These are phyloP conservation scores for Apostichopus japonicus DNA, from an alignment of 35 echinoderm and acorn worm genomes.

Conservation along the genomic window DNA sequence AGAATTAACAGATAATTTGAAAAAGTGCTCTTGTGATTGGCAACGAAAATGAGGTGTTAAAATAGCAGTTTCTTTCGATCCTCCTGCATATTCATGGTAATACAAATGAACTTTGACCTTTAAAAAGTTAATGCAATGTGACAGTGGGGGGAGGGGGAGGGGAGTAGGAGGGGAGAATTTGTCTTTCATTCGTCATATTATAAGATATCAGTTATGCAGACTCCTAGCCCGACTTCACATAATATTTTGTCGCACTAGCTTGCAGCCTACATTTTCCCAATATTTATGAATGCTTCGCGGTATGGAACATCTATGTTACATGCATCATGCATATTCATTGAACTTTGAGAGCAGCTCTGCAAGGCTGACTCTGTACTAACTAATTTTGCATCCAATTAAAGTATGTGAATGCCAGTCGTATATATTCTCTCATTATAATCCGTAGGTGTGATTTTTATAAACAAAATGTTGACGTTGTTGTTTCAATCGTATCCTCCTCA, in stretches of 20 bases:
- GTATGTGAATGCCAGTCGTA: background rate
- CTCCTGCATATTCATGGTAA: no score
- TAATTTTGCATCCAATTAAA: conserved; percentile 1
- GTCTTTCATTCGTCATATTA: no score
- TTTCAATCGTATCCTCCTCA: background rate
- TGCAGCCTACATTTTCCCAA: background rate
- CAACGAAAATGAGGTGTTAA: no score
- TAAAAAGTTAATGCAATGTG: no score
- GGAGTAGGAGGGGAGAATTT: no score
- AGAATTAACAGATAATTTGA: no score
- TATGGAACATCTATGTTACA: background rate
- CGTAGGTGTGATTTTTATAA: background rate
- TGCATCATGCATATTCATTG: background rate
- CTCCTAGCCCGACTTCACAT: background rate
- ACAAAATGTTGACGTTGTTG: background rate
- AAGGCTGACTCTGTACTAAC: background rate
- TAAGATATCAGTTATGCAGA: background rate
- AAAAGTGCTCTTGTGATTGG: no score
- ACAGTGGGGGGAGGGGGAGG: no score
- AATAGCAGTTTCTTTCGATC: no score
- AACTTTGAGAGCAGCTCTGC: background rate
- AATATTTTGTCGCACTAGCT: background rate
- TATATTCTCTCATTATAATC: background rate
- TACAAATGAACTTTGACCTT: no score
- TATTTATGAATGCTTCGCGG: background rate